phyloP scores from a whole-genome alignment of 2,113 vertebrate genomes.

The Spea multiplicata region DNA sequence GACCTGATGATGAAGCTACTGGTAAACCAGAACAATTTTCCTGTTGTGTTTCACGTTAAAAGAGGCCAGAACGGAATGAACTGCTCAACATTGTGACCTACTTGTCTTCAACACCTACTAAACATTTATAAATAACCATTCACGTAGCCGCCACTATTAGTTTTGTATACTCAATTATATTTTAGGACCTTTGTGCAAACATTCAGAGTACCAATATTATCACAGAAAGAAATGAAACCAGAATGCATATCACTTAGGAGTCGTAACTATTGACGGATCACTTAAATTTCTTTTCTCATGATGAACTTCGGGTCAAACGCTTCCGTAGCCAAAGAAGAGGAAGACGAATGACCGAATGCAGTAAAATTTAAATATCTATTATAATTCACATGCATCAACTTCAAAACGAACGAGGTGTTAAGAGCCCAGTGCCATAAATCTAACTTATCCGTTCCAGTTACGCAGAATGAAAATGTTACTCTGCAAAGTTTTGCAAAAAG shows the following conservation, averaged over 20 bases:
- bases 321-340: constrained; percentile 9
- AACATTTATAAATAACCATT: too few species aligned
- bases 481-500: constrained; percentile 2
- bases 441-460: constrained; percentile 1
- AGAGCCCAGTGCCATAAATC: constrained; percentile 28
- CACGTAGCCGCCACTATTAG: too few species aligned
- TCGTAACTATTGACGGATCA: background rate
- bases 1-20: too few species aligned
- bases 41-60: too few species aligned
- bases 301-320: constrained; percentile 31
- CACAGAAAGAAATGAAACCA: background rate
- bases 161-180: too few species aligned
- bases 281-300: background rate
- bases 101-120: too few species aligned
- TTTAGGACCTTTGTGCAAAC: too few species aligned
- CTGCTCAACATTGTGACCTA: too few species aligned
- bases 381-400: constrained; percentile 43
- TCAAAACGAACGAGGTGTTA: constrained; percentile 27
- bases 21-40: too few species aligned
- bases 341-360: constrained; percentile 24
- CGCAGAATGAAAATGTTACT: constrained; percentile 2
- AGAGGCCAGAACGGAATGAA: too few species aligned
- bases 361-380: constrained; percentile 40
- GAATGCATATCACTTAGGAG: background rate
- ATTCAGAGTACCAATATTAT: too few species aligned